A percentile compares a stretch with the other conserved stretches of the same genome.
phyloP scores from a whole-genome alignment of 2,888 invertebrate genomes.

The Rhynchonema sp. region DNA sequence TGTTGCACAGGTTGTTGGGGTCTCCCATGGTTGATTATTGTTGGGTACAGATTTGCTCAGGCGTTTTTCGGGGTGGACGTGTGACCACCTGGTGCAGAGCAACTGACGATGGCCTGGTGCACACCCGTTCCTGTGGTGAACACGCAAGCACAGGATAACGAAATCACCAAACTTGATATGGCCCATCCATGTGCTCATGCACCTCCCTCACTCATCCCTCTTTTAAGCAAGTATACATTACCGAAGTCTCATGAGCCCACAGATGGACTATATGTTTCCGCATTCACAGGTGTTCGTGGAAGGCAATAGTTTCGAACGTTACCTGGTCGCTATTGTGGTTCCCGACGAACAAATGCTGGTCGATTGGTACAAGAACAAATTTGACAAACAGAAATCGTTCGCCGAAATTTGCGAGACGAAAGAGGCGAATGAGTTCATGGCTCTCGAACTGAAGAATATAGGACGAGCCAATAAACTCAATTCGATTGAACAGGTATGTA shows the following conservation, averaged over 20 bases:
- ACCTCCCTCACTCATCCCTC: too few species aligned
- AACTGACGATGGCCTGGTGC: too few species aligned
- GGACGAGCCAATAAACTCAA: constrained; percentile 45
- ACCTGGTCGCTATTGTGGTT: constrained; percentile 77
- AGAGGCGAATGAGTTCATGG: not conserved
- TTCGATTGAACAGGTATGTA: not conserved
- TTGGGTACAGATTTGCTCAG: not conserved
- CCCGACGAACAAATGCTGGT: constrained; percentile 50
- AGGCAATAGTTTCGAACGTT: constrained; percentile 77
- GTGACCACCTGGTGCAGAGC: too few species aligned
- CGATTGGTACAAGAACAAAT: not conserved
- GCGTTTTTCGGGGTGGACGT: too few species aligned
- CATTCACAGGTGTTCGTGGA: constrained; percentile 86
- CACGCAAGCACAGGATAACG: too few species aligned
- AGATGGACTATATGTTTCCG: too few species aligned
- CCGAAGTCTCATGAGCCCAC: too few species aligned
- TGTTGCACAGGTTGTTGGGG: constrained; percentile 76
- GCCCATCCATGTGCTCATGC: too few species aligned
- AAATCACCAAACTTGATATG: too few species aligned
- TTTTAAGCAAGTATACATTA: too few species aligned
- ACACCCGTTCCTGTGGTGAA: too few species aligned
- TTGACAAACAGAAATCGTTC: not conserved
- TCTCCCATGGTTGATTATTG: too few species aligned
- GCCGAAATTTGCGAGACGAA: not conserved
- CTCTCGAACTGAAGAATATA: constrained; percentile 71